Percentiles rank a stretch among this genome's conserved stretches.
Evolutionary conservation across 2,888 invertebrate species (phyloP).

Genomic region (Sphinx pinastri): DNA sequence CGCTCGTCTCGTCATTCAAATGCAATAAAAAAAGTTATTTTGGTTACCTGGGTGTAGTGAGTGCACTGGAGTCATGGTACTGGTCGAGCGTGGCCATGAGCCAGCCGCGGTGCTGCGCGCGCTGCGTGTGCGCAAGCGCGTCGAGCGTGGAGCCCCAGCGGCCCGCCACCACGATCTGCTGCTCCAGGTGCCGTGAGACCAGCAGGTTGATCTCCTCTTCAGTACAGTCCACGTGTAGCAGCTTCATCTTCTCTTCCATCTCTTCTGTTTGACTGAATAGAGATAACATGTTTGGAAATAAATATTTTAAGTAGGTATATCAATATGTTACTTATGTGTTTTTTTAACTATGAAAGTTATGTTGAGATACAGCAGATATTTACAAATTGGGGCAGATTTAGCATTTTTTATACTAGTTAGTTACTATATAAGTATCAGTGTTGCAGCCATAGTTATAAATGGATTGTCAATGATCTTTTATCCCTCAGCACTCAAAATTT

Average conservation of each 20-base stretch:
- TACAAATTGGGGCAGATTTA: too few species aligned
- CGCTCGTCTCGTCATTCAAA: too few species aligned
- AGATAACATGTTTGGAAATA: background rate
- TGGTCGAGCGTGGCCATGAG: constrained; percentile 89
- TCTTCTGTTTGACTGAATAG: constrained; percentile 90
- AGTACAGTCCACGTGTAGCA: constrained; percentile 89
- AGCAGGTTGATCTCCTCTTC: constrained; percentile 94
- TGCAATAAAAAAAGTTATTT: too few species aligned
- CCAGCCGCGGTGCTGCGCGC: constrained; percentile 94
- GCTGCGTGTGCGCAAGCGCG: constrained; percentile 92
- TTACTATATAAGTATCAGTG: too few species aligned
- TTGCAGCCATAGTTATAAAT: too few species aligned
- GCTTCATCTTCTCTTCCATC: constrained; percentile 93
- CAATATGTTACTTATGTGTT: too few species aligned
- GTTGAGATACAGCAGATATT: too few species aligned
- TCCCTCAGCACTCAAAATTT: too few species aligned
- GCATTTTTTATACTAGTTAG: too few species aligned
- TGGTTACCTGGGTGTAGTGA: constrained; percentile 86
- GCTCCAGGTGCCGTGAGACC: constrained; percentile 91
- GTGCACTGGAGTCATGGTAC: constrained; percentile 58
- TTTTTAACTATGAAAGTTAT: too few species aligned
- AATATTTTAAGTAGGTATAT: background rate
- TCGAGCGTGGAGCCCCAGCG: constrained; percentile 94
- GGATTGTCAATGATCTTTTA: too few species aligned
- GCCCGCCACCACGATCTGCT: constrained; percentile 92